phyloP scores from a whole-genome alignment of 2,113 vertebrate genomes.

The Microtus oregoni region DNA sequence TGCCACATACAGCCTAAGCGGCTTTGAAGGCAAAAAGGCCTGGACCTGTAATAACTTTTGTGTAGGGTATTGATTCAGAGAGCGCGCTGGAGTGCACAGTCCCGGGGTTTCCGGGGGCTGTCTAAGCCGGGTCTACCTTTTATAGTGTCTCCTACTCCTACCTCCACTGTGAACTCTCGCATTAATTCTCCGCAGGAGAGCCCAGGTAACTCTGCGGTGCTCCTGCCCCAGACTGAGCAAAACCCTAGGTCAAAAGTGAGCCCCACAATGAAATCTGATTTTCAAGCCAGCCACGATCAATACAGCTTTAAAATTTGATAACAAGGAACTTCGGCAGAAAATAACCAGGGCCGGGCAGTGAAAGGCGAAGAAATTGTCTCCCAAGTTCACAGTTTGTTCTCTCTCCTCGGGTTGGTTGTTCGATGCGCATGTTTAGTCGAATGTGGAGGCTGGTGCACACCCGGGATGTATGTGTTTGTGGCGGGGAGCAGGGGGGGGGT shows the following conservation, averaged over 20 bases:
- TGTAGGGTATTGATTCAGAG: conserved; percentile 77
- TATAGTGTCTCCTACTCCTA: conserved; percentile 31
- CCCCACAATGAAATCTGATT: conserved; percentile 80
- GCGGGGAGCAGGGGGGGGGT: fast-evolving
- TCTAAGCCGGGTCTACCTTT: conserved; percentile 70
- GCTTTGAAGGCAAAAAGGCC: conserved; percentile 90
- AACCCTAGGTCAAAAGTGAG: conserved; percentile 71
- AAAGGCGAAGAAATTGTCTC: conserved; percentile 67
- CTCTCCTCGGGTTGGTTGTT: conserved; percentile 64
- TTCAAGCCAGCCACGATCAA: conserved; percentile 83
- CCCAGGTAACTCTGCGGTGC: conserved; percentile 76
- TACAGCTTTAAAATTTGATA: conserved; percentile 85
- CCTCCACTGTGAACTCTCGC: conserved; percentile 52
- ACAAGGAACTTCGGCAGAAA: conserved; percentile 82
- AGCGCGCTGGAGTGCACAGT: conserved; percentile 58
- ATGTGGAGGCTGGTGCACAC: neutral
- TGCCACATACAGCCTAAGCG: conserved; percentile 91
- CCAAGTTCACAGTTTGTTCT: neutral
- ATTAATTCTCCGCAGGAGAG: conserved; percentile 65
- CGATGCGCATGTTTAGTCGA: neutral
- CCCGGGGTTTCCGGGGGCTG: conserved; percentile 32
- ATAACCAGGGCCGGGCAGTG: conserved; percentile 72
- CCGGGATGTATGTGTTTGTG: too few relatives aligned
- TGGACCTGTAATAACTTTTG: conserved; percentile 89
- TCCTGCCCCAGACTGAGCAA: conserved; percentile 54